These are phyloP conservation scores for Blastobasis lacticolella DNA, from an alignment of 2,888 invertebrate species.

Conservation along the genomic window DNA sequence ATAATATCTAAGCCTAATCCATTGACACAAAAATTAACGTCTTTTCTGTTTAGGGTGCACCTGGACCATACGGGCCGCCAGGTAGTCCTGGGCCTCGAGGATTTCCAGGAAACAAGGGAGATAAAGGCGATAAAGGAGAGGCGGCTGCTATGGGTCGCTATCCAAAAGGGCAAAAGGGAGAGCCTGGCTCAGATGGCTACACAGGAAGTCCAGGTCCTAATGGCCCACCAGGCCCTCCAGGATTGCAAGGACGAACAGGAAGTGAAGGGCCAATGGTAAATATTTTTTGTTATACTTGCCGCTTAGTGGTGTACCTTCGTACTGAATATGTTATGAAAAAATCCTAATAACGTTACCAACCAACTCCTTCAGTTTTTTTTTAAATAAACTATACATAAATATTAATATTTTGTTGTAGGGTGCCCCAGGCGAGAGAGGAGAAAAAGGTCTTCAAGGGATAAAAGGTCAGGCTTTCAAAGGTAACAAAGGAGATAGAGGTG, in stretches of 20 bases:
- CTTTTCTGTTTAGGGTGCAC: conserved; percentile 74
- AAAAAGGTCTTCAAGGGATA: conserved; percentile 79
- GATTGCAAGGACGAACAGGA: conserved; percentile 76
- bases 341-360: too few species aligned
- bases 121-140: conserved; percentile 87
- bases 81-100: conserved; percentile 87
- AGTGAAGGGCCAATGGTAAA: conserved; percentile 74
- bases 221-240: conserved; percentile 76
- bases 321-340: too few species aligned
- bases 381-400: too few species aligned
- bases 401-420: conserved; percentile 68
- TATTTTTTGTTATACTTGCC: too few species aligned
- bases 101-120: conserved; percentile 77
- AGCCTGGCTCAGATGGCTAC: conserved; percentile 84
- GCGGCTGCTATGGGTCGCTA: conserved; percentile 81
- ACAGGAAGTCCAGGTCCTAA: conserved; percentile 78
- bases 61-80: conserved; percentile 80
- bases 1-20: background rate
- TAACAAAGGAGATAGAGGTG: conserved; percentile 77
- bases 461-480: conserved; percentile 70
- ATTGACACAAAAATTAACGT: background rate
- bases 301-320: too few species aligned
- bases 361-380: too few species aligned
- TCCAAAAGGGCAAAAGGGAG: conserved; percentile 89
- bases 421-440: conserved; percentile 78